These are phyloP conservation scores for Oligia fasciuncula DNA, from an alignment of 2,888 invertebrate genomes.

Conservation along the genomic window DNA sequence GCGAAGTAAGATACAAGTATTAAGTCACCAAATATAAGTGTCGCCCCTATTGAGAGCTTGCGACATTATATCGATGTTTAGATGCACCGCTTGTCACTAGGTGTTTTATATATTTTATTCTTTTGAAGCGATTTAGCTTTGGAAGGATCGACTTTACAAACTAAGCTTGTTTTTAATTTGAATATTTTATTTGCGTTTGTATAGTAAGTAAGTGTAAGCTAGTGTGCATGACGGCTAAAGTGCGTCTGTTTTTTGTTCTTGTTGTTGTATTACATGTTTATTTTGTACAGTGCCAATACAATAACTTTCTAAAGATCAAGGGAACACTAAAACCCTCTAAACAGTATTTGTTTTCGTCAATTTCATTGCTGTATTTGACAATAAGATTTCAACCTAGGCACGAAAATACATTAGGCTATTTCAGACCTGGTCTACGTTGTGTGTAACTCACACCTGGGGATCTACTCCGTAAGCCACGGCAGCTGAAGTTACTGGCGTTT, in stretches of 20 bases:
- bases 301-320: conserved; percentile 43
- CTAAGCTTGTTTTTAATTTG: conserved; percentile 64
- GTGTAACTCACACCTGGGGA: neutral
- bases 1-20: conserved; percentile 95
- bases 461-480: neutral
- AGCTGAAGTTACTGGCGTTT: neutral
- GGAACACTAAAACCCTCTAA: neutral
- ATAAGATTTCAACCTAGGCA: neutral
- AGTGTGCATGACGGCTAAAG: conserved; percentile 83
- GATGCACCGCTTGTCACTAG: conserved; percentile 90
- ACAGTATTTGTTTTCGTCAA: neutral
- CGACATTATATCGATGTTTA: conserved; percentile 88
- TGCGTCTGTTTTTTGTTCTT: conserved; percentile 64
- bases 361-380: neutral
- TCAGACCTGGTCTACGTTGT: neutral
- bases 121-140: conserved; percentile 64
- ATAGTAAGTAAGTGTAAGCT: conserved; percentile 80
- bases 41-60: conserved; percentile 85
- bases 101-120: conserved; percentile 79
- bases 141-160: conserved; percentile 49
- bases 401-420: neutral
- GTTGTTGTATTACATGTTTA: conserved; percentile 68
- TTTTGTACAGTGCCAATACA: conserved; percentile 68
- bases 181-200: conserved; percentile 72
- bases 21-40: conserved; percentile 78